Conservation (phyloP, 2,797 vertebrate species). For the Poecilia velifera region DNA sequence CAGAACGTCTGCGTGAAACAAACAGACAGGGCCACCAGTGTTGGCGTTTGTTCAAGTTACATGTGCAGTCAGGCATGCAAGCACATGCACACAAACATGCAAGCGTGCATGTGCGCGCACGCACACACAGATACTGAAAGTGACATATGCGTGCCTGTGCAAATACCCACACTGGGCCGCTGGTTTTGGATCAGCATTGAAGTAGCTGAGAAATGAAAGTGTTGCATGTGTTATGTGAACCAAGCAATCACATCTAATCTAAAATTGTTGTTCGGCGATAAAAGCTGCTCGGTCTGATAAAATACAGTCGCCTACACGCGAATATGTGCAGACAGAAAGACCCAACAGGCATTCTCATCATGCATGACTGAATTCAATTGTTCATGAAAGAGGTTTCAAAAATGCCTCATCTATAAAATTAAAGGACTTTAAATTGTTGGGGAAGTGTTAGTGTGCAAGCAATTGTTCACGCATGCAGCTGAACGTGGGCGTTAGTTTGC, state of each 20-base stretch:
- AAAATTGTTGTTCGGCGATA: conserved; percentile 37
- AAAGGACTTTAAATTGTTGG: conserved; percentile 21
- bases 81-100: conserved; percentile 64
- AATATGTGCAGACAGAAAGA: conserved; percentile 32
- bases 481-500: conserved; percentile 39
- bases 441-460: conserved; percentile 15
- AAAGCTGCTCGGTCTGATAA: conserved; percentile 35
- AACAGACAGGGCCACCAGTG: conserved; percentile 77
- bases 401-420: conserved; percentile 24
- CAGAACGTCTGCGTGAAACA: conserved; percentile 84
- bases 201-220: conserved; percentile 15
- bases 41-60: conserved; percentile 70
- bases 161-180: conserved; percentile 7
- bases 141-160: conserved; percentile 20
- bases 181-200: conserved; percentile 9
- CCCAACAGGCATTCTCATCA: conserved; percentile 47
- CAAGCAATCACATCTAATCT: conserved; percentile 18
- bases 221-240: background rate
- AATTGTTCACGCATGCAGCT: conserved; percentile 20
- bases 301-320: conserved; percentile 38
- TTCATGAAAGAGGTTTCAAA: conserved; percentile 43
- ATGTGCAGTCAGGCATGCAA: conserved; percentile 67
- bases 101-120: background rate
- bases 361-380: conserved; percentile 44
- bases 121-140: background rate